These are phyloP conservation scores for Bolborhynchus lineola DNA, from an alignment of 2,113 vertebrate genomes.

Conservation along the genomic window DNA sequence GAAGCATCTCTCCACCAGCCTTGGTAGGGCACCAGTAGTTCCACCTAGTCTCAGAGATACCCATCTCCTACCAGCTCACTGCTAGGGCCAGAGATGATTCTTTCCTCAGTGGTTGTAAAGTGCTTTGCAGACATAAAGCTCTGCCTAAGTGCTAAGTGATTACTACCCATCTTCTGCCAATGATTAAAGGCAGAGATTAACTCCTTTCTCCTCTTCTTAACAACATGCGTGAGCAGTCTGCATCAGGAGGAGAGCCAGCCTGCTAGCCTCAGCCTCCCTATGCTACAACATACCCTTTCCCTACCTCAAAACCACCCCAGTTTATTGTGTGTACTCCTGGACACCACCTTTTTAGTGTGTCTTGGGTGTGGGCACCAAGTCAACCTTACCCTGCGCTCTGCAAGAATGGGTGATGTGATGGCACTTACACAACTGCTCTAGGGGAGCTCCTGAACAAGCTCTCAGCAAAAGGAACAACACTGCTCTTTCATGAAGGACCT, in stretches of 20 bases:
- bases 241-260: neutral
- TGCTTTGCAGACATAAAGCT: constrained; percentile 63
- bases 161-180: neutral
- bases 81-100: neutral
- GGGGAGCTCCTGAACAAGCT: neutral
- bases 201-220: neutral
- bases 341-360: neutral
- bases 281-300: neutral
- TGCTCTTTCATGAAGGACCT: neutral
- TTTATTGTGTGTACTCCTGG: neutral
- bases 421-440: neutral
- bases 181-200: neutral
- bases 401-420: neutral
- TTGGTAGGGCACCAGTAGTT: neutral
- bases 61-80: neutral
- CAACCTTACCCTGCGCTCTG: neutral
- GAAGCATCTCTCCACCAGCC: neutral
- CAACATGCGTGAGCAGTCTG: neutral
- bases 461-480: neutral
- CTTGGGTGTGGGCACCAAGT: neutral
- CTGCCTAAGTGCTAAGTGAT: constrained; percentile 52
- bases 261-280: neutral
- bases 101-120: constrained; percentile 35
- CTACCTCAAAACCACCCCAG: neutral
- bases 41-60: neutral